A percentile compares a stretch with the other conserved stretches of the same genome.
Conservation (phyloP, 1,140 invertebrate genomes). For the Aethina tumida region DNA sequence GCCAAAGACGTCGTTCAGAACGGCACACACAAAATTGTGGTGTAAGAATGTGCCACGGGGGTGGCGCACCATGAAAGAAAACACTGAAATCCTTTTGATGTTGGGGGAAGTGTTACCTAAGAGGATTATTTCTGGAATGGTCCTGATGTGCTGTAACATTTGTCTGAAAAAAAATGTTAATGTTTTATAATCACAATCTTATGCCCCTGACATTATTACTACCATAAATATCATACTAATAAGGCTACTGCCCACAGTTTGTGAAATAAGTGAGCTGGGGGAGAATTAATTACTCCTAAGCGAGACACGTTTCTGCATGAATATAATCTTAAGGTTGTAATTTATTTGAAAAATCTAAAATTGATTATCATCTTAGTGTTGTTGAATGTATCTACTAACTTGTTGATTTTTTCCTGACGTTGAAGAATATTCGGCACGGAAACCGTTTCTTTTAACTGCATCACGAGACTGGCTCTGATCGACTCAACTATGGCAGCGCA, state of each 20-base stretch:
- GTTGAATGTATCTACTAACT: slow-evolving; percentile 40
- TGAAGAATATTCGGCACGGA: slow-evolving; percentile 61
- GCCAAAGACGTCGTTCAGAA: slow-evolving; percentile 87
- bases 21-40: slow-evolving; percentile 79
- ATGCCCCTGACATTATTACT: slow-evolving; percentile 8
- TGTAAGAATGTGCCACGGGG: slow-evolving; percentile 72
- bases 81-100: slow-evolving; percentile 64
- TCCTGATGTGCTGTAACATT: slow-evolving; percentile 61
- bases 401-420: slow-evolving; percentile 64
- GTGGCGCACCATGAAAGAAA: slow-evolving; percentile 80
- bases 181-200: too few relatives aligned
- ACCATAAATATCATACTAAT: too few relatives aligned
- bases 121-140: slow-evolving; percentile 67
- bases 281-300: too few relatives aligned
- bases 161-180: slow-evolving; percentile 45
- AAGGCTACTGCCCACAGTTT: too few relatives aligned
- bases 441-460: slow-evolving; percentile 77
- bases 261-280: too few relatives aligned
- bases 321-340: neutral
- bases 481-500: slow-evolving; percentile 75
- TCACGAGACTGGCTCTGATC: slow-evolving; percentile 73
- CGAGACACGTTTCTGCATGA: too few relatives aligned
- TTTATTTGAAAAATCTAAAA: slow-evolving; percentile 1
- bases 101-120: slow-evolving; percentile 59
- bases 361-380: slow-evolving; percentile 2